phyloP scores from a whole-genome alignment of 2,888 invertebrate species.

The Tenthredo amoena region DNA sequence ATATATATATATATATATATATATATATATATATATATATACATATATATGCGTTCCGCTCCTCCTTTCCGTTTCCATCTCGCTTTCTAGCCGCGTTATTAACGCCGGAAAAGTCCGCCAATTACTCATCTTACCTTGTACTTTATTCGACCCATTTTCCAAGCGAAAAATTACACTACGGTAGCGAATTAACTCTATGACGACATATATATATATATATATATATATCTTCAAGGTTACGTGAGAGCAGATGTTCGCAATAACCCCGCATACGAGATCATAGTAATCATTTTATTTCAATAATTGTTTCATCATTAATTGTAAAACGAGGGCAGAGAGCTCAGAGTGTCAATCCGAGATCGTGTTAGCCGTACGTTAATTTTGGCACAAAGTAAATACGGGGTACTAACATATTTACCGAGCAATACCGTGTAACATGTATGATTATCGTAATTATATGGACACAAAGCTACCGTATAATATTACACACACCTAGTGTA shows the following conservation, averaged over 20 bases:
- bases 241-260: neutral
- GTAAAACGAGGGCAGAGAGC: too few species aligned
- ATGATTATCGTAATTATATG: neutral
- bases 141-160: slow-evolving; percentile 16
- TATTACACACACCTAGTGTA: neutral
- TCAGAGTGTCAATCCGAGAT: neutral
- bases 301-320: neutral
- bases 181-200: neutral
- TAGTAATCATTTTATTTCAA: neutral
- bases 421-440: neutral
- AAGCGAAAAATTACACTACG: slow-evolving; percentile 29
- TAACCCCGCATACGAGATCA: too few species aligned
- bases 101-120: slow-evolving; percentile 13
- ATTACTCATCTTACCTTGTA: slow-evolving; percentile 6
- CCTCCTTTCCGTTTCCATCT: slow-evolving; percentile 10
- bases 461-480: neutral
- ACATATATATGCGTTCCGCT: neutral
- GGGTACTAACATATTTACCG: neutral
- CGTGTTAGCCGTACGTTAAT: neutral
- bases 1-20: neutral
- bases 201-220: too few species aligned
- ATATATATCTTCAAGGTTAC: neutral
- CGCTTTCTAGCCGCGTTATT: neutral
- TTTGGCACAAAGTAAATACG: neutral
- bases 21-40: neutral